Base-by-base conservation (phyloP, 2,797 vertebrate genomes). In the Rallus crepitans region DNA sequence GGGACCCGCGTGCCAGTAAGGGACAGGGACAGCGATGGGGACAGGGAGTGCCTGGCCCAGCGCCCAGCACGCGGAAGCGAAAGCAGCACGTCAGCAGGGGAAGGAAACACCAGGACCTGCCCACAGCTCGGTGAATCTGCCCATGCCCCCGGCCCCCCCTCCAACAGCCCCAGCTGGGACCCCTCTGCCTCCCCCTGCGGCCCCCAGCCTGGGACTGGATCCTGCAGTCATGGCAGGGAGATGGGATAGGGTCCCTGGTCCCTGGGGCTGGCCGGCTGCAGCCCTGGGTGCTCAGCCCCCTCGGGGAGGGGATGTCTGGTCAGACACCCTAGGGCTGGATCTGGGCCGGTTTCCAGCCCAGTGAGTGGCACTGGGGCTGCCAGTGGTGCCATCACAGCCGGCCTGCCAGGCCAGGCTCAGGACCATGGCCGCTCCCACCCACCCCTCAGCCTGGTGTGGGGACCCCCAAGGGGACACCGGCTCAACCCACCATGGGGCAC, bases 51-150 rank as follows among this genome's bases (percentile, higher is more conserved):
- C 83, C 25, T 57, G 68, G 68, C 37, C 55, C 89, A 56, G 81
- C 2, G 3, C 18, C 23, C 2, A 0, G 48, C 69, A 57, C 9
- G 3, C 0, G 1, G 87, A 61, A 70, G 84, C 0, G 5, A 82
- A 82, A 95, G 53, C 75, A 85, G 75, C 18, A n/a, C 0, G 3
- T 69, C 59, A 91, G 37, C 24, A 73, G 42, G 42, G 56, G 68
- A 57, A 66, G 70, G 52, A 82, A 88, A 61, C 15, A 8, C 28
- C 11, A 6, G 50, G 21, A 63, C 68, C 20, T 42, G 31, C 37
- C 0, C 0, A n/a, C 28, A 30, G 27, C 69, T 72, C 66, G 27
- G 66, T 6, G 21, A 71, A 55, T 13, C 27, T 52, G 20, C 13
- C 21, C n/a, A 30, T 13, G 4, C 30, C 55, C 40, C 37, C 5